Evolutionary conservation across 2,888 invertebrate species (phyloP).

Genomic region (Drosophila borealis): DNA sequence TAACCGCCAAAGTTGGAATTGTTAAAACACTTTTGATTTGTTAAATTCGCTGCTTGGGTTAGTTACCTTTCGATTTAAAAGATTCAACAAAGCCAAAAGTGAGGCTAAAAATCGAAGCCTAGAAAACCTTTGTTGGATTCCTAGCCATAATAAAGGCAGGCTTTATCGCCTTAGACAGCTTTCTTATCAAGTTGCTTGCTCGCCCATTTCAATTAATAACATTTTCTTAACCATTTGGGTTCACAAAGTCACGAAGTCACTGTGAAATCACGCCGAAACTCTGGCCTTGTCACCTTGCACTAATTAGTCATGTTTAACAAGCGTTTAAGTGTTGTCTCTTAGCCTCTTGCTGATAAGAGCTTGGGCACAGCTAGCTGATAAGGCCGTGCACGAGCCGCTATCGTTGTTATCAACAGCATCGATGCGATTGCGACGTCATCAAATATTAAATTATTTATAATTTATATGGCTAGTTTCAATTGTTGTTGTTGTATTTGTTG

Average conservation of each 20-base stretch:
- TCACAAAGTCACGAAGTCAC: no score
- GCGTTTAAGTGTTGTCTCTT: slow-evolving; percentile 39
- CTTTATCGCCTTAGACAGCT: no score
- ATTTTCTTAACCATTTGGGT: neutral
- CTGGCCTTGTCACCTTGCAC: slow-evolving; percentile 37
- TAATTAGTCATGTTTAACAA: slow-evolving; percentile 55
- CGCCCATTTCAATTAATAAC: neutral
- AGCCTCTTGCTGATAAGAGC: slow-evolving; percentile 33
- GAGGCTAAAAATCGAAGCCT: no score
- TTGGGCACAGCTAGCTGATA: slow-evolving; percentile 24
- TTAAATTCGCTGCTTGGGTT: no score
- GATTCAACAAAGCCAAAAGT: neutral
- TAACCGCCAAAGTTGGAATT: no score
- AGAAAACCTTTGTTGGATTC: no score
- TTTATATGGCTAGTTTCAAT: slow-evolving; percentile 7
- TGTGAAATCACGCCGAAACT: slow-evolving; percentile 4
- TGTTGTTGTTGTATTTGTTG: neutral
- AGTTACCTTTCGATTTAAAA: neutral
- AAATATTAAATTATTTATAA: slow-evolving; percentile 22
- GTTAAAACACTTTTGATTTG: no score
- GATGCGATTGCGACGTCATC: slow-evolving; percentile 3
- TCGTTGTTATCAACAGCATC: no score
- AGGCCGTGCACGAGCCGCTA: neutral
- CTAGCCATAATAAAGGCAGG: no score
- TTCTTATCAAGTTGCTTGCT: neutral